These are phyloP conservation scores for Lasius platythorax DNA, from an alignment of 2,888 invertebrate species.

Conservation along the genomic window DNA sequence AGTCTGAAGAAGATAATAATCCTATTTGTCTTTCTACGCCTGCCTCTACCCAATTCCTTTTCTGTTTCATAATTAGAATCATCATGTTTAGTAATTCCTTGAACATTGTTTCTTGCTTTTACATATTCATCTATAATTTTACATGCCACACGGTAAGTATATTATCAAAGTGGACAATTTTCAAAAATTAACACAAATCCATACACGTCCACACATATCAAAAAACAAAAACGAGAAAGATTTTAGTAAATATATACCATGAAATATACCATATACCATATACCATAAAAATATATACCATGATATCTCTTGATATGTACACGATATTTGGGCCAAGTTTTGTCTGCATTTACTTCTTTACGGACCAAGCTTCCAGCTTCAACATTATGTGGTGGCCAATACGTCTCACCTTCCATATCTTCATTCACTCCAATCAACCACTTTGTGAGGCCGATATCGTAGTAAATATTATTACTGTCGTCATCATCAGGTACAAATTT, in stretches of 20 bases:
- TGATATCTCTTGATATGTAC: constrained; percentile 15
- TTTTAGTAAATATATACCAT: background rate
- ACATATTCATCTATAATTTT: constrained; percentile 16
- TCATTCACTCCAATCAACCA: constrained; percentile 21
- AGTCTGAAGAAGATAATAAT: background rate
- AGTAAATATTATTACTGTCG: background rate
- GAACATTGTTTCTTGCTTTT: constrained; percentile 15
- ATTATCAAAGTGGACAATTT: background rate
- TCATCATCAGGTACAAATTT: constrained; percentile 21
- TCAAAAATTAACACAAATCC: background rate
- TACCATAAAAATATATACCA: constrained; percentile 1
- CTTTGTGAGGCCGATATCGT: constrained; percentile 20
- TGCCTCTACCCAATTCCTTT: constrained; percentile 15
- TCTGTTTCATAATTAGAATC: constrained; percentile 26
- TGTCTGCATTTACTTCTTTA: constrained; percentile 14
- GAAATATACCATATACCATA: too few relatives aligned
- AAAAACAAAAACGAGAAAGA: background rate
- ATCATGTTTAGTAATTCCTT: constrained; percentile 19
- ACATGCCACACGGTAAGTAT: background rate
- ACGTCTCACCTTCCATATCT: constrained; percentile 27
- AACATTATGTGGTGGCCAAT: constrained; percentile 25
- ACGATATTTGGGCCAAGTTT: constrained; percentile 9
- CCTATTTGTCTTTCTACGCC: background rate
- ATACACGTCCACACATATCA: background rate
- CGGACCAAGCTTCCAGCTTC: constrained; percentile 14